phyloP scores from a whole-genome alignment of 2,888 invertebrate genomes.

The Germaria angustata region DNA sequence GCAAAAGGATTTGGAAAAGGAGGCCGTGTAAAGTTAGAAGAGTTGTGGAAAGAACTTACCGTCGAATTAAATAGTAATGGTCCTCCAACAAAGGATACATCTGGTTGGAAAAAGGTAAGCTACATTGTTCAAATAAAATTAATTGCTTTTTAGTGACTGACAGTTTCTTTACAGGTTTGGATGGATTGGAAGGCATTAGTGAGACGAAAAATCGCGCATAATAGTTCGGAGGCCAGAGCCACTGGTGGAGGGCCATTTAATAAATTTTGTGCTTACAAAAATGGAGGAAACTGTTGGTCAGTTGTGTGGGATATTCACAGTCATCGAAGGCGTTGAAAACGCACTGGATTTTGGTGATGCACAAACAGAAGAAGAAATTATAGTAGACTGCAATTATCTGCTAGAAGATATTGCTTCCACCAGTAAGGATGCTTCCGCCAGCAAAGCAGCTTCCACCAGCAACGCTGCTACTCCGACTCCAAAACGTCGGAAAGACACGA shows the following conservation, averaged over 20 bases:
- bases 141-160: too few relatives aligned
- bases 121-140: too few relatives aligned
- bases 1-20: constrained; percentile 18
- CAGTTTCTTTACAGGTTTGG: too few relatives aligned
- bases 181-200: too few relatives aligned
- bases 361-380: constrained; percentile 6
- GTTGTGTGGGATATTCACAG: constrained; percentile 24
- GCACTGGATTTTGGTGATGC: too few relatives aligned
- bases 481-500: constrained; percentile 11
- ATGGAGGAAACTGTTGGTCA: constrained; percentile 24
- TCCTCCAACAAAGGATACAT: too few relatives aligned
- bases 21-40: too few relatives aligned
- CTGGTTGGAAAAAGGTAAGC: too few relatives aligned
- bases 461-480: constrained; percentile 12
- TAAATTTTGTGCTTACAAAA: constrained; percentile 29
- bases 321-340: too few relatives aligned
- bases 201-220: too few relatives aligned
- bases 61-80: too few relatives aligned
- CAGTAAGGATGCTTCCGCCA: not conserved
- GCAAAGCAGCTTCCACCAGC: constrained; percentile 18
- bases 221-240: constrained; percentile 14
- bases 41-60: too few relatives aligned
- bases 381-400: not conserved
- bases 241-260: constrained; percentile 10
- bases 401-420: not conserved